phyloP scores from a whole-genome alignment of 2,888 invertebrate species.

The Rhingia rostrata region DNA sequence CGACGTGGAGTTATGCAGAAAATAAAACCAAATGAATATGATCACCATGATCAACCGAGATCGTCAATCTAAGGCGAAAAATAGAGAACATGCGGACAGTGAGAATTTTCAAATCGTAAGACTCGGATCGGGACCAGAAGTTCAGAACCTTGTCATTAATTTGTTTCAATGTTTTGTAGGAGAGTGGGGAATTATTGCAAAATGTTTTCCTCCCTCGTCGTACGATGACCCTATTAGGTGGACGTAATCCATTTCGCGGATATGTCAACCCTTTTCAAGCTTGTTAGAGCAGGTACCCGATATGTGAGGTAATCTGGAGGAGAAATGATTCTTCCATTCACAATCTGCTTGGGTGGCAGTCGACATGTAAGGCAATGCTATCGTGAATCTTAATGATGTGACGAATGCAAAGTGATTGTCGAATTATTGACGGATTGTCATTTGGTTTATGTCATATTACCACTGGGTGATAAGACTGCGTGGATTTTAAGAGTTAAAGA shows the following conservation, averaged over 20 bases:
- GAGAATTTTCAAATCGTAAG: background rate
- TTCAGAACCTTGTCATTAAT: background rate
- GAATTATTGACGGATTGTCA: slow-evolving; percentile 17
- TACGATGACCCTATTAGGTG: slow-evolving; percentile 17
- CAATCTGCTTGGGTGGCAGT: slow-evolving; percentile 54
- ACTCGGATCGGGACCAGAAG: background rate
- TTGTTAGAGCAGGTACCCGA: slow-evolving; percentile 5
- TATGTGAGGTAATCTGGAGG: slow-evolving; percentile 27
- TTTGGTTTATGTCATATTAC: background rate
- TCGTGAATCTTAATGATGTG: slow-evolving; percentile 46
- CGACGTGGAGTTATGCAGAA: slow-evolving; percentile 21
- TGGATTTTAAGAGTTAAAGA: no score
- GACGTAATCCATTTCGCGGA: slow-evolving; percentile 48
- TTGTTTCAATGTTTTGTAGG: background rate
- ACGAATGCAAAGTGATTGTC: slow-evolving; percentile 30
- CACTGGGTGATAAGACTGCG: no score
- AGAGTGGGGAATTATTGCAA: background rate
- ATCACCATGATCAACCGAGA: background rate
- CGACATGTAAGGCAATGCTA: slow-evolving; percentile 18
- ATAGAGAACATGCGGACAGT: background rate
- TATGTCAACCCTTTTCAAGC: slow-evolving; percentile 66
- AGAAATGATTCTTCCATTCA: slow-evolving; percentile 10
- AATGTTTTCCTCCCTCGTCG: slow-evolving; percentile 6
- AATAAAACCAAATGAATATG: no score
- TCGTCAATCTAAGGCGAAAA: background rate